Conservation (phyloP, 2,113 vertebrate genomes). For the Cervus canadensis region DNA sequence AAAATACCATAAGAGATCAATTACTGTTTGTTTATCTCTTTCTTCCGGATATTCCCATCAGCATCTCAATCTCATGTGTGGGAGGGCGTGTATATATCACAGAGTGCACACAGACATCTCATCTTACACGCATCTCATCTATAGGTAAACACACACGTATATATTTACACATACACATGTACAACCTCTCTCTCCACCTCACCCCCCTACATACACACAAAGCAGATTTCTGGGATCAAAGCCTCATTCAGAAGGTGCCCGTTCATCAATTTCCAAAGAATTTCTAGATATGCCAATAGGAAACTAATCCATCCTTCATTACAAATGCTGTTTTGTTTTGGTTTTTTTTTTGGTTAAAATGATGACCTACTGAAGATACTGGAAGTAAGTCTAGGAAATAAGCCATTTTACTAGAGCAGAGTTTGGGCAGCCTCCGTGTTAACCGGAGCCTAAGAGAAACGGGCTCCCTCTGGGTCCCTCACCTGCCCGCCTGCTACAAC, state of each 20-base stretch:
- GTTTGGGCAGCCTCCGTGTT: not conserved
- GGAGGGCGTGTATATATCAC: not conserved
- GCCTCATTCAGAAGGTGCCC: not conserved
- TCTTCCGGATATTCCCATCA: not conserved
- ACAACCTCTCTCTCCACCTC: not conserved
- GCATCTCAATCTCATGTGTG: not conserved
- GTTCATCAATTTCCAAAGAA: not conserved
- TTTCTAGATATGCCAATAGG: not conserved
- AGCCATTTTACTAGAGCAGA: not conserved
- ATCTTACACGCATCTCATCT: not conserved
- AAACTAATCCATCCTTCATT: not conserved
- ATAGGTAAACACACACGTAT: not conserved
- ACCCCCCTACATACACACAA: not conserved
- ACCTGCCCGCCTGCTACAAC: constrained; percentile 58
- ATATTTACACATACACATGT: not conserved
- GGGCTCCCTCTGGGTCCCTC: not conserved
- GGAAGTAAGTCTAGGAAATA: constrained; percentile 13
- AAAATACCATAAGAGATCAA: not conserved
- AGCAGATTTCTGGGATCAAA: not conserved
- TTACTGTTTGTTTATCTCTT: not conserved
- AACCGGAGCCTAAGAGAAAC: not conserved
- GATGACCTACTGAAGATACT: constrained; percentile 9
- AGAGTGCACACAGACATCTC: not conserved
- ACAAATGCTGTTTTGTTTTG: not conserved
- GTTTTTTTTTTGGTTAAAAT: not conserved